phyloP scores from a whole-genome alignment of 2,797 vertebrate species.

The Anolis apletophallus region DNA sequence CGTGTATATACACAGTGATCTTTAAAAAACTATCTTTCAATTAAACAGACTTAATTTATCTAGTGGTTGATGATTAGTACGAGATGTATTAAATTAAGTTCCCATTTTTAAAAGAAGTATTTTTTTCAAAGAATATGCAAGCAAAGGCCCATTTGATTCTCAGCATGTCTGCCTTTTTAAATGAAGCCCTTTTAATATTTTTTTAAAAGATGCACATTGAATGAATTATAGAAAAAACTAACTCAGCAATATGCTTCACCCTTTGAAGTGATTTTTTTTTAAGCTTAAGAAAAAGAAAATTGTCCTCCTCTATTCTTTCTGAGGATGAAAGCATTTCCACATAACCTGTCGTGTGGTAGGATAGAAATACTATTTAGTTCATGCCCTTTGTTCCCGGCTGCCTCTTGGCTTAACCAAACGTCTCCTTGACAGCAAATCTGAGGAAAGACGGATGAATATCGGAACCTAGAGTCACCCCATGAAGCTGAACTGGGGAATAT shows the following conservation, averaged over 20 bases:
- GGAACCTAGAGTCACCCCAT: neutral
- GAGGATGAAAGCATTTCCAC: conserved; percentile 4
- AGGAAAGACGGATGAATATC: neutral
- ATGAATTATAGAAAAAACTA: conserved; percentile 56
- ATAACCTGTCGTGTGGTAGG: conserved; percentile 39
- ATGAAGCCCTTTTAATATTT: conserved; percentile 64
- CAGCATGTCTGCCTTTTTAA: conserved; percentile 40
- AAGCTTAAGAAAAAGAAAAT: conserved; percentile 12
- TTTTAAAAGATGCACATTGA: conserved; percentile 54
- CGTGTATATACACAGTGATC: neutral
- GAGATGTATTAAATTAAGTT: neutral
- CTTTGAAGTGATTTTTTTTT: conserved; percentile 62
- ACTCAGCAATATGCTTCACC: conserved; percentile 62
- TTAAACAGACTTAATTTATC: neutral
- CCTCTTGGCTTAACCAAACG: conserved; percentile 18
- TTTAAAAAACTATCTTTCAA: neutral
- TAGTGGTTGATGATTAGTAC: neutral
- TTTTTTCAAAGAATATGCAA: conserved; percentile 6
- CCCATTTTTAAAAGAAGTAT: neutral
- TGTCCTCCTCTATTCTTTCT: conserved; percentile 50
- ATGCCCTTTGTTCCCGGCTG: conserved; percentile 23
- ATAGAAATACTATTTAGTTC: neutral
- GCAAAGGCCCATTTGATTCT: neutral
- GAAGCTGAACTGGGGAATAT: neutral
- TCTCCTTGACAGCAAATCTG: fast-evolving